These are phyloP conservation scores for Rhinoderma darwinii DNA, from an alignment of 2,113 vertebrate species.

Conservation along the genomic window DNA sequence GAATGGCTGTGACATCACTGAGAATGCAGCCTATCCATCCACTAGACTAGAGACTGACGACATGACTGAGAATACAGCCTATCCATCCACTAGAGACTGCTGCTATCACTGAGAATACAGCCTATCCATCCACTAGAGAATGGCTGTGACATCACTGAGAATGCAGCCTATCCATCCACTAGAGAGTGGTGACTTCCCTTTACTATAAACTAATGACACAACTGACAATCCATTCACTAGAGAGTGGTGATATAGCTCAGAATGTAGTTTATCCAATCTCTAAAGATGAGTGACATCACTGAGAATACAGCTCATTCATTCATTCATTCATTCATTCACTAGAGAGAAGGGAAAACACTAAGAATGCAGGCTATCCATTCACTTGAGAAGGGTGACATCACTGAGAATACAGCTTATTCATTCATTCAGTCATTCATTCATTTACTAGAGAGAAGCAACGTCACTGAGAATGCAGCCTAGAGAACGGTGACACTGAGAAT, in stretches of 20 bases:
- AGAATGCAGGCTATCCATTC: not conserved
- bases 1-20: not conserved
- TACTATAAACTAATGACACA: not conserved
- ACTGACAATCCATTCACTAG: not conserved
- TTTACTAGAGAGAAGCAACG: not conserved
- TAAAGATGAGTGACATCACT: not conserved
- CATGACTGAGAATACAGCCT: not conserved
- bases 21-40: not conserved
- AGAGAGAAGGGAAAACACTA: not conserved
- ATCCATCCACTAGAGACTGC: not conserved
- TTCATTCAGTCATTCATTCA: no score
- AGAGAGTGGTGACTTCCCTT: no score
- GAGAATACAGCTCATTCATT: not conserved
- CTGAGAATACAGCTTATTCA: not conserved
- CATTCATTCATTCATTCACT: no score
- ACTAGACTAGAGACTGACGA: not conserved
- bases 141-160: not conserved
- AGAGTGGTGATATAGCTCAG: not conserved
- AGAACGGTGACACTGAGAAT: not conserved
- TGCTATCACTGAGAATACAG: not conserved
- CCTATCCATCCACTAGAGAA: not conserved
- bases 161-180: not conserved
- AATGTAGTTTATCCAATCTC: not conserved
- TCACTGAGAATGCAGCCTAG: not conserved
- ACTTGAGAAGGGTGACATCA: not conserved